Evolutionary conservation across 2,888 invertebrate species (phyloP), one percentile per base, ranked within the genome.

Genomic region (Drosophila demipolita): DNA sequence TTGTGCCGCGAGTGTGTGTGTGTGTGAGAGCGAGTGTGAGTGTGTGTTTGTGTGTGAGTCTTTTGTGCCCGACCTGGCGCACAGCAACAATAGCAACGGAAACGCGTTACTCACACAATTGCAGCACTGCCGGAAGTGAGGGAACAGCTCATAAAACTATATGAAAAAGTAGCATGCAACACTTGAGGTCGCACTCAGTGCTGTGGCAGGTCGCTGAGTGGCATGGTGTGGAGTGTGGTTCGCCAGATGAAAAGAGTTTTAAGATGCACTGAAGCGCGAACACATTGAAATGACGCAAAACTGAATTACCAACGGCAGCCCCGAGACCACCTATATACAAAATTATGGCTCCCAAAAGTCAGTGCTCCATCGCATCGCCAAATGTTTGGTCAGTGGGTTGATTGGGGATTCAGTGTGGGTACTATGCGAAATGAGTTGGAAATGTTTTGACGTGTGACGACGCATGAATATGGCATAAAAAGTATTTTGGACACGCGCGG

Each of bases 61-160:
- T 35, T 57, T 63, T 52, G 55, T 63, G 50, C 38, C 57, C 45
- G 57, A 55, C 60, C 49, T 59, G 60, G 12, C 54, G 67, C 60
- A 75, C 77, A 75, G 54, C 60, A 78, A 77, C 82, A 83, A 83
- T 63, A 72, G 73, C 80, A 72, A 49, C 87, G 87, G 83, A 83
- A 81, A 83, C 81, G 82, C 83, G 83, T 75, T 66, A 70, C 83
- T 72, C 61, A 72, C 49, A 74, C 64, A 66, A 38, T 17, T 59
- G 58, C 58, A 54, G n/a, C 42, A n/a, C 23, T 59, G 73, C 78
- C 78, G 78, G 79, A 79, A 79, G 79, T 69, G 54, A 63, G 57
- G 50, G 55, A 68, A 60, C 57, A 50, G 63, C 53, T 69, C 73
- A 69, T 76, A 79, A 80, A 82, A 82, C 58, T 26, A 45, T 23